Conservation (phyloP, 1,140 invertebrate species). For the Drosophila busckii region DNA sequence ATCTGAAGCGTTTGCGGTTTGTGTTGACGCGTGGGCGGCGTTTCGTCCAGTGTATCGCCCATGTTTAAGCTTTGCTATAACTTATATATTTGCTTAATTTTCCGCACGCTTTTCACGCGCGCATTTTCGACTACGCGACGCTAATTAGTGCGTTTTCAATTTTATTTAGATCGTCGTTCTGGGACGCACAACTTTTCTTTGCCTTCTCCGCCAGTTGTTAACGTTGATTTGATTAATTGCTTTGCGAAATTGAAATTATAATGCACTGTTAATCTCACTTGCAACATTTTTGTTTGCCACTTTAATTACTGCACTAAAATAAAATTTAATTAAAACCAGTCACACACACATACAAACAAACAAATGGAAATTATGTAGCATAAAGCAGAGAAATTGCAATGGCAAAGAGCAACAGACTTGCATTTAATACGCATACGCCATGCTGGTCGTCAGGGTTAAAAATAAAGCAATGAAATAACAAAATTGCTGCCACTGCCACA, state of each 20-base stretch:
- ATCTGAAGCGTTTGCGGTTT: conserved; percentile 65
- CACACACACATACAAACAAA: conserved; percentile 4
- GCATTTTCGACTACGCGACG: conserved; percentile 26
- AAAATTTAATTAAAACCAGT: conserved; percentile 48
- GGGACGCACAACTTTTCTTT: conserved; percentile 23
- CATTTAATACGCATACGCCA: conserved; percentile 46
- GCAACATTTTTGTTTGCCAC: conserved; percentile 7
- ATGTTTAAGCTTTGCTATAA: conserved; percentile 22
- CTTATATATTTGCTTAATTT: conserved; percentile 12
- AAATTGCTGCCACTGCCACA: conserved; percentile 6
- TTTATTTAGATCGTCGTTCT: not conserved
- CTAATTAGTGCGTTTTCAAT: conserved; percentile 17
- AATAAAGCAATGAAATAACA: conserved; percentile 13
- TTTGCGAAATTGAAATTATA: conserved; percentile 19
- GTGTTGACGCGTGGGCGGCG: conserved; percentile 57
- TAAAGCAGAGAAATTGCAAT: conserved; percentile 33
- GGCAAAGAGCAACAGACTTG: not conserved
- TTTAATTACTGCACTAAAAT: conserved; percentile 31
- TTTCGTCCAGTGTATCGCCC: conserved; percentile 59
- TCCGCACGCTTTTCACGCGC: conserved; percentile 19
- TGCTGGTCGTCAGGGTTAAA: conserved; percentile 6
- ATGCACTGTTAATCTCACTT: conserved; percentile 43
- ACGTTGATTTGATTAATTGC: conserved; percentile 12
- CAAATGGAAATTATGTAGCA: conserved; percentile 8
- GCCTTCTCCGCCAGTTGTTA: conserved; percentile 31